Evolutionary conservation across 2,113 vertebrate genomes (phyloP).

Genomic region (Acanthisitta chloris): DNA sequence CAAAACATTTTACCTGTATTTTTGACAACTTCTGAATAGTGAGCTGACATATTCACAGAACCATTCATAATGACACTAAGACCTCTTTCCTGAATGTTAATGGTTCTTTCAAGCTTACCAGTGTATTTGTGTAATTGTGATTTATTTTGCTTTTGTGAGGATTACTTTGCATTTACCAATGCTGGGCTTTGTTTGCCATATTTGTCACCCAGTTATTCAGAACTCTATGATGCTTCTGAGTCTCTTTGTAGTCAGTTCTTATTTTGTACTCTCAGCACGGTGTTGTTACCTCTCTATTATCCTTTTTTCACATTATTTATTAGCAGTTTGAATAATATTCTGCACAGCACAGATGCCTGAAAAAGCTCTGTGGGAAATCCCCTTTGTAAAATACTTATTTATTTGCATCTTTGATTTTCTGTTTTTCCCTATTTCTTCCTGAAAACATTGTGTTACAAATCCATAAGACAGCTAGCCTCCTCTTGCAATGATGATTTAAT

Average conservation of each 20-base stretch:
- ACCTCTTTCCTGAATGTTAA: not conserved
- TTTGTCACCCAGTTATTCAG: not conserved
- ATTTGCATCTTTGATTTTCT: not conserved
- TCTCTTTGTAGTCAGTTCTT: not conserved
- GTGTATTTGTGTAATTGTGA: not conserved
- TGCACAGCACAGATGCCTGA: not conserved
- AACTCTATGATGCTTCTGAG: not conserved
- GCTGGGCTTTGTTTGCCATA: not conserved
- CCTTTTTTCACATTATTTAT: not conserved
- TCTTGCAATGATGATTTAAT: not conserved
- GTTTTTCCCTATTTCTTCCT: not conserved
- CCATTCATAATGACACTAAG: not conserved
- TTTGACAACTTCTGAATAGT: not conserved
- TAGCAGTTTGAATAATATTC: not conserved
- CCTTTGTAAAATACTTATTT: not conserved
- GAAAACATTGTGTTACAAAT: not conserved
- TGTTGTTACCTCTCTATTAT: not conserved
- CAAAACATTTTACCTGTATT: not conserved
- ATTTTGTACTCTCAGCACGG: not conserved
- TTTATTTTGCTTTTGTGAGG: not conserved
- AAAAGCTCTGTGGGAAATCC: not conserved
- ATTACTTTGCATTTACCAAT: not conserved
- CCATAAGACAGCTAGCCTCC: not conserved
- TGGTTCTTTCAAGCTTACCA: not conserved
- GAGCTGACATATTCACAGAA: not conserved